A percentile compares a stretch with the other conserved stretches of the same genome.
Evolutionary conservation across 2,797 vertebrate genomes (phyloP).

Genomic region (Pelochelys cantorii): DNA sequence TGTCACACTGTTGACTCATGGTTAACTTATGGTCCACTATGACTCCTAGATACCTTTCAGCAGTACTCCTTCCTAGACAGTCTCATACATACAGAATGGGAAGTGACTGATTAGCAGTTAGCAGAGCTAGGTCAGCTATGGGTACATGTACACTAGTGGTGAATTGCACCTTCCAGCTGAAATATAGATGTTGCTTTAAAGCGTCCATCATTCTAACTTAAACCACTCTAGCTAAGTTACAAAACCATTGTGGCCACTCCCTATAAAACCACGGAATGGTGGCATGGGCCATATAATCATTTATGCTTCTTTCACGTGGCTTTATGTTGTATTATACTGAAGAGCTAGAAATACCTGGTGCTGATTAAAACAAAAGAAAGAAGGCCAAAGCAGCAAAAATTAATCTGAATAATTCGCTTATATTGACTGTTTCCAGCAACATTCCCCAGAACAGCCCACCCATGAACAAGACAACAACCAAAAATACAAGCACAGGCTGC

Average conservation of each 20-base stretch:
- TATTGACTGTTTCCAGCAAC: neutral
- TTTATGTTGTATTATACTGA: too few relatives aligned
- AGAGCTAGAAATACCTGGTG: neutral
- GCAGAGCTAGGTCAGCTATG: neutral
- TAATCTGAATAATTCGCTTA: neutral
- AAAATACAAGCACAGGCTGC: neutral
- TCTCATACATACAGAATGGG: too few relatives aligned
- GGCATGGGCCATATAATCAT: neutral
- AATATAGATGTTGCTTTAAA: neutral
- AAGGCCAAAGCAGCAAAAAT: too few relatives aligned
- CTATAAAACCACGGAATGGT: neutral
- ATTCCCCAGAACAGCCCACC: neutral
- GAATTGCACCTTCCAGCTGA: neutral
- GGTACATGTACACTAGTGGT: neutral
- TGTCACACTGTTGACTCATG: too few relatives aligned
- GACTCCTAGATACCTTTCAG: too few relatives aligned
- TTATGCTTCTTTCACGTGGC: neutral
- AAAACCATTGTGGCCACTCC: neutral
- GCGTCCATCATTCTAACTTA: neutral
- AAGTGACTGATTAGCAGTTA: neutral
- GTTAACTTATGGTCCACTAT: too few relatives aligned
- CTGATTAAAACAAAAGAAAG: too few relatives aligned
- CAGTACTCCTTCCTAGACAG: too few relatives aligned
- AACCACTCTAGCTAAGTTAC: neutral
- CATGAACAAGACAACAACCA: neutral